A percentile compares a stretch with the other conserved stretches of the same genome.
Evolutionary conservation across 2,113 vertebrate genomes (phyloP).

Genomic region (Athene noctua): DNA sequence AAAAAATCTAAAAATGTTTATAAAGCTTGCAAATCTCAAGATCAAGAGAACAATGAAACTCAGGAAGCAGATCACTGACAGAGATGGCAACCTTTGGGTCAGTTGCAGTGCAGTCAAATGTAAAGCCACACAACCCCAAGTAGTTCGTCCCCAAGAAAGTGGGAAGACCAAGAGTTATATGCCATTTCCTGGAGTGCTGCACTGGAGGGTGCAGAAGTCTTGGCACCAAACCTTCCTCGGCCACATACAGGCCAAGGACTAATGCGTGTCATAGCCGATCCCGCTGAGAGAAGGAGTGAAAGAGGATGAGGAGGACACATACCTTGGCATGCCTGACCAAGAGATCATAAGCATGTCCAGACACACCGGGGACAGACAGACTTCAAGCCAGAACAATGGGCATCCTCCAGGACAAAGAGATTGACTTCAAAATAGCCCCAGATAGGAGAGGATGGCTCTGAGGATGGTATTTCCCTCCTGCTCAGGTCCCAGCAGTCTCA

Average conservation of each 20-base stretch:
- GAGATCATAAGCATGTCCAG: background rate
- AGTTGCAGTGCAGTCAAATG: background rate
- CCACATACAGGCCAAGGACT: background rate
- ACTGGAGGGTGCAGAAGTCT: background rate
- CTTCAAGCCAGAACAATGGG: background rate
- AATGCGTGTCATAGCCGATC: too few species aligned
- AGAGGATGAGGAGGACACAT: background rate
- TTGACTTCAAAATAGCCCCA: background rate
- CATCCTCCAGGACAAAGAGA: background rate
- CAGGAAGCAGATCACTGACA: background rate
- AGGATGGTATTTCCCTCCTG: background rate
- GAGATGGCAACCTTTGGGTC: background rate
- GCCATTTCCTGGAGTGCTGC: background rate
- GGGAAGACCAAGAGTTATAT: background rate
- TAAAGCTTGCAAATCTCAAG: background rate
- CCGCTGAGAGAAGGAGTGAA: background rate
- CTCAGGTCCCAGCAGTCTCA: background rate
- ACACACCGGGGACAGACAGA: background rate
- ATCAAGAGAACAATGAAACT: background rate
- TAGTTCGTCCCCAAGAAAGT: background rate
- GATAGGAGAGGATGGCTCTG: background rate
- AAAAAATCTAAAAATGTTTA: background rate
- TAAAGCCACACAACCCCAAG: background rate
- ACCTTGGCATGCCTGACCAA: background rate
- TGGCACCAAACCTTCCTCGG: background rate